phyloP scores from a whole-genome alignment of 2,888 invertebrate genomes.

The Smittia sp. region DNA sequence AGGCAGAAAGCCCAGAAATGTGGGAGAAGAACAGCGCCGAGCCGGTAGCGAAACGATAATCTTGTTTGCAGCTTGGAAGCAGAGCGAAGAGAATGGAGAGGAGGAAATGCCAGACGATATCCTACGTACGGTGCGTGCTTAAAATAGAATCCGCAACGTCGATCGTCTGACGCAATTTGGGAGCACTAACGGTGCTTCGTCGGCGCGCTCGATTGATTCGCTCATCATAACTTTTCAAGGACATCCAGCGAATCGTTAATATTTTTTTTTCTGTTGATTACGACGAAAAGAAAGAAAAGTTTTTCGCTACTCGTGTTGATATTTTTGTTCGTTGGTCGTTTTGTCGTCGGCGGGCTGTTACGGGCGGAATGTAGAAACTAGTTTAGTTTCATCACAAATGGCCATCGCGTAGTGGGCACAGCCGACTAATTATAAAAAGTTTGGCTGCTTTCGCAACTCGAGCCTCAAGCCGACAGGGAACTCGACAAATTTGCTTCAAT shows the following conservation, averaged over 20 bases:
- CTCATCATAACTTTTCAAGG: conserved; percentile 11
- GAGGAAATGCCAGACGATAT: conserved; percentile 25
- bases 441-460: not conserved
- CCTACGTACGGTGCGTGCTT: conserved; percentile 12
- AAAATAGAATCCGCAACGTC: conserved; percentile 9
- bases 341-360: conserved; percentile 7
- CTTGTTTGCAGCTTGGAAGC: not conserved
- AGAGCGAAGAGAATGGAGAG: not conserved
- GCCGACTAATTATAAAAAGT: not conserved
- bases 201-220: conserved; percentile 7
- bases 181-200: not conserved
- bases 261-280: not conserved
- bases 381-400: conserved; percentile 1
- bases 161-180: conserved; percentile 3
- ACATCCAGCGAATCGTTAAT: not conserved
- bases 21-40: not conserved
- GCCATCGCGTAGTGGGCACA: conserved; percentile 1
- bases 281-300: too few species aligned
- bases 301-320: not conserved
- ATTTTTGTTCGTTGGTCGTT: not conserved
- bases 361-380: conserved; percentile 19
- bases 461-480: not conserved
- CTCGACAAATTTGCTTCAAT: not conserved
- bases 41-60: not conserved
- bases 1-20: not conserved